Evolutionary conservation across 2,797 vertebrate genomes (phyloP), one percentile per base, ranked within the genome.

Genomic region (Fistularia tabacaria): DNA sequence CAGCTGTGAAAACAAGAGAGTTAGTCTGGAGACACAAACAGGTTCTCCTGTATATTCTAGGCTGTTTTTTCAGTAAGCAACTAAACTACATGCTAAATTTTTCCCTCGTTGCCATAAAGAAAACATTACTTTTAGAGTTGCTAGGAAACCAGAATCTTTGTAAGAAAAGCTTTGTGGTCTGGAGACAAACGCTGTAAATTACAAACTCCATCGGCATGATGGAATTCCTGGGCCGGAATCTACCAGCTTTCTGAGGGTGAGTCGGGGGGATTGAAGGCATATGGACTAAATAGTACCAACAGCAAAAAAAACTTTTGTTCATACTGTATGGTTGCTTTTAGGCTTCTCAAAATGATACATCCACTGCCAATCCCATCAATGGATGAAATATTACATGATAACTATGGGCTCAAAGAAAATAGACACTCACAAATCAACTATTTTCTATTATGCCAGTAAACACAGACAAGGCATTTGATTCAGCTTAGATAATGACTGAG

Each of bases 161-260:
- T 66, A 80, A 77, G 76, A 84, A 87, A 85, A 84, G 78, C 77
- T 81, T 73, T 90, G 89, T 82, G 90, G 88, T 88, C 73, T 80
- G 80, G 70, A 82, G 74, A 80, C 77, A 67, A 79, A 81, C 50
- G 48, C 63, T 81, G 81, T 91, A 91, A 91, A 91, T 90, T 88
- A 88, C 84, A 77, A 85, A 87, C 84, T 83, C 69, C 65, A 55
- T 57, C 67, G 62, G 76, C 77, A 71, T 47, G 48, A 79, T 61
- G 76, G 83, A 85, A 87, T 88, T 86, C 86, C 80, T 66, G 82
- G 77, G 71, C 59, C 3, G 7, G 60, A 73, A 46, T 69, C 66
- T 46, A 69, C 77, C 67, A 57, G 66, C 38, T 38, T 44, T 75
- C 54, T 40, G 49, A 67, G 69, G 64, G 68, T 47, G 74, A 63